Evolutionary conservation across 2,888 invertebrate genomes (phyloP).

Genomic region (Folsomia manolachei): DNA sequence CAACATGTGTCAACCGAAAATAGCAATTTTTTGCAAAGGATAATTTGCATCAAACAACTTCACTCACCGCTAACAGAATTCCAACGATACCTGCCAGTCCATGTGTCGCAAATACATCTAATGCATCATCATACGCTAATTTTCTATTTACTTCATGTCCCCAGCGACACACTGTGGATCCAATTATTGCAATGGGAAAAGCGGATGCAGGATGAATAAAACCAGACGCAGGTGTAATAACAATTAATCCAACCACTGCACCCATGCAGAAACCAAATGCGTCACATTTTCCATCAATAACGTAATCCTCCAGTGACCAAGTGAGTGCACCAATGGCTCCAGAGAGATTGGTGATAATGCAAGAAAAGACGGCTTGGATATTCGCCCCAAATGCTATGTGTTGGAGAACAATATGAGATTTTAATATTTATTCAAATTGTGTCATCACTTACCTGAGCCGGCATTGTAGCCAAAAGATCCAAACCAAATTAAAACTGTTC

Average conservation of each 20-base stretch:
- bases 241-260: slow-evolving; percentile 40
- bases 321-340: slow-evolving; percentile 19
- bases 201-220: slow-evolving; percentile 38
- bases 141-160: background rate
- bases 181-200: slow-evolving; percentile 35
- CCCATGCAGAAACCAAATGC: slow-evolving; percentile 44
- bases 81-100: slow-evolving; percentile 33
- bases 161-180: slow-evolving; percentile 29
- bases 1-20: too few species aligned
- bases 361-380: slow-evolving; percentile 9
- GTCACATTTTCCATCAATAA: slow-evolving; percentile 33
- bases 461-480: slow-evolving; percentile 28
- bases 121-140: background rate
- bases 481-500: slow-evolving; percentile 24
- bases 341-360: slow-evolving; percentile 20
- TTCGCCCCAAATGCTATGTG: background rate
- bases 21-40: background rate
- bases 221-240: slow-evolving; percentile 42
- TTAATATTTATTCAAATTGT: background rate
- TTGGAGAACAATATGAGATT: background rate
- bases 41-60: background rate
- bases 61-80: slow-evolving; percentile 30
- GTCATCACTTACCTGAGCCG: slow-evolving; percentile 24
- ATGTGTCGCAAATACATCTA: slow-evolving; percentile 39
- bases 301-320: slow-evolving; percentile 38